Base-by-base conservation (phyloP, 1,140 invertebrate genomes). In the Globodera ellingtonae region DNA sequence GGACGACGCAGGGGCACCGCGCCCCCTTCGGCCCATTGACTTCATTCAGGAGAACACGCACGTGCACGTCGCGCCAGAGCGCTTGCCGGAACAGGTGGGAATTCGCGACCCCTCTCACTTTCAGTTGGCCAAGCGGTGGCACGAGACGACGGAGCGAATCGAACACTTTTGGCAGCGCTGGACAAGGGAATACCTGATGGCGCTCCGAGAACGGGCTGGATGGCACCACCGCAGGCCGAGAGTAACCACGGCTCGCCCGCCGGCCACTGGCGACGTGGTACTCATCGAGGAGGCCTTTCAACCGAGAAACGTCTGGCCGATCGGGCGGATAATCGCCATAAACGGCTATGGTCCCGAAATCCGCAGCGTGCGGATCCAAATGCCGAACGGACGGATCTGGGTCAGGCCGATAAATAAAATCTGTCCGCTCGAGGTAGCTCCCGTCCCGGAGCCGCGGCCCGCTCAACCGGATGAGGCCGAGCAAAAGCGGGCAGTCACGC, bases 151-250 rank as follows among this genome's bases (percentile, higher is more conserved):
- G 10, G 24, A 62, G 46, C 9, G 24, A 0, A 7, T 78, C 0
- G 75, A 78, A 21, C 15, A 69, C 6, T 78, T 21, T n/a, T 78
- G 75, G 75, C 15, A 18, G 1, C 59, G 59, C 6, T 78, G 75
- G 75, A n/a, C 24, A 1, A 73, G 66, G 7, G 75, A 78, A 13
- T 78, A 78, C 59, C 21, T 78, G 75, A 13, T 69, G 18, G 44
- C 44, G 1, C 44, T 78, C 1, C 62, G 75, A 3, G 65, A 78
- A 44, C 62, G 75, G 50, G 44, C 50, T 8, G 59, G 65, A 0
- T 59, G 65, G 21, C 44, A 6, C 0, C 75, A 73, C 6, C 21
- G 24, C 21, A 44, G n/a, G n/a, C 75, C 75, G 15, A 15, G 75
- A 24, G 5, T 50, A 5, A 50, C 48, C 48, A 6, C 48, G 48